Conservation (phyloP, 1,140 invertebrate species). For the Temnothorax nylanderi region DNA sequence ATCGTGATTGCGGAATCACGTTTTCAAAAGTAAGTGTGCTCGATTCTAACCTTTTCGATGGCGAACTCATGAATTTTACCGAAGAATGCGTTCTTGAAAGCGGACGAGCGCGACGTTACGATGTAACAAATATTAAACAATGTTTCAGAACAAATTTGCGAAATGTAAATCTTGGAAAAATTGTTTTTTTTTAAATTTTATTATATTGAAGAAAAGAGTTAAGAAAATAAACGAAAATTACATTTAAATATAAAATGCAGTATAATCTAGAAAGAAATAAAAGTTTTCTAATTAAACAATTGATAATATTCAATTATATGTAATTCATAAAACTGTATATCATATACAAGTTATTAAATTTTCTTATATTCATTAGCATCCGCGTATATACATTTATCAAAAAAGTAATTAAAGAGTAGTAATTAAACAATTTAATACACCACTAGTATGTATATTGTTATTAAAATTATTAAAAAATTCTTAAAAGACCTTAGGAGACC, state of each 20-base stretch:
- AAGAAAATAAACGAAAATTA: neutral
- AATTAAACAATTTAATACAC: neutral
- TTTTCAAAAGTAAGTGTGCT: slow-evolving; percentile 33
- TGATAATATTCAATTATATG: neutral
- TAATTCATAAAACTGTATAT: neutral
- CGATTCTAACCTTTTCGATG: slow-evolving; percentile 23
- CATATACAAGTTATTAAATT: neutral
- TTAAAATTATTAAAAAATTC: neutral
- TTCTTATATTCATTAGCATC: neutral
- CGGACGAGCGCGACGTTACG: neutral
- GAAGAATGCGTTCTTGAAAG: neutral
- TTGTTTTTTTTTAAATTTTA: neutral
- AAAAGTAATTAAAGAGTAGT: neutral
- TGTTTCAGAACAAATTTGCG: neutral
- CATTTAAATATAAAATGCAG: slow-evolving; percentile 12
- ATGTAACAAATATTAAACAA: neutral
- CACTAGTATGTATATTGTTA: neutral
- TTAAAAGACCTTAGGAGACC: too few relatives aligned
- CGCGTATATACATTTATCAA: neutral
- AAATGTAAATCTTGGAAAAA: neutral
- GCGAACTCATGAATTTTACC: neutral
- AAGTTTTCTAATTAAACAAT: neutral
- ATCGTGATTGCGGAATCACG: slow-evolving; percentile 50
- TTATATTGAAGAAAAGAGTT: neutral
- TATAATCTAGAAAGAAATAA: neutral